Percentiles rank a stretch among this genome's conserved stretches.
Evolutionary conservation across 2,888 invertebrate genomes (phyloP).

Genomic region (Hypselothyrea guttata): DNA sequence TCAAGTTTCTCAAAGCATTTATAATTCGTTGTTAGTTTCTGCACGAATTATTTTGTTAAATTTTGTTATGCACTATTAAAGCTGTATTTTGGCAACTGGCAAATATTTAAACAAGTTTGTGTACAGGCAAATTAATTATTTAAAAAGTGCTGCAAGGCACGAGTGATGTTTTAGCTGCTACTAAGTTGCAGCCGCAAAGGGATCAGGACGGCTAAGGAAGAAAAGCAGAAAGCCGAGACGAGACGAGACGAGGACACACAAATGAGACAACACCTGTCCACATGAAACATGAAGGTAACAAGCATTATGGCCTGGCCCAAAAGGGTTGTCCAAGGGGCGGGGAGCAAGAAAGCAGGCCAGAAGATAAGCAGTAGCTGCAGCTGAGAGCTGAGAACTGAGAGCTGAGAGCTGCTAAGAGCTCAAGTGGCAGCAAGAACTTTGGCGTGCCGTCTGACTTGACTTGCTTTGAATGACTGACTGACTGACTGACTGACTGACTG

Average conservation of each 20-base stretch:
- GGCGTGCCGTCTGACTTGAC: slow-evolving; percentile 44
- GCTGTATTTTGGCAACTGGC: too few species aligned
- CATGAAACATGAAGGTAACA: slow-evolving; percentile 29
- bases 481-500: slow-evolving; percentile 41
- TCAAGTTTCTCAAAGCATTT: too few species aligned
- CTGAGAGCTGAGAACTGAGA: not conserved
- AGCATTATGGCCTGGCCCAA: slow-evolving; percentile 10
- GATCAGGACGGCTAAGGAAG: not conserved
- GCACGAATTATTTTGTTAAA: too few species aligned
- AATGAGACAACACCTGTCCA: slow-evolving; percentile 67
- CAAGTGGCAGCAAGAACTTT: slow-evolving; percentile 62
- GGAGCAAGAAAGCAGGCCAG: not conserved
- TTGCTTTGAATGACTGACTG: slow-evolving; percentile 38
- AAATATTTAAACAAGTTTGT: too few species aligned
- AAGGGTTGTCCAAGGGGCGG: not conserved
- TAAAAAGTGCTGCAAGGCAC: slow-evolving; percentile 19
- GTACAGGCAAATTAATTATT: slow-evolving; percentile 32
- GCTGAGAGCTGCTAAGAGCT: slow-evolving; percentile 27
- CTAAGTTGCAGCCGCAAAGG: not conserved
- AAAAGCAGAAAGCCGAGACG: not conserved
- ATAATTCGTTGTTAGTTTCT: too few species aligned
- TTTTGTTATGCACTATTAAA: too few species aligned
- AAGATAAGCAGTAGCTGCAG: not conserved
- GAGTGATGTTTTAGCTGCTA: not conserved
- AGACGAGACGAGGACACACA: slow-evolving; percentile 17